These are phyloP conservation scores for Phrynocephalus forsythii DNA, from an alignment of 2,797 vertebrate genomes.

Conservation along the genomic window DNA sequence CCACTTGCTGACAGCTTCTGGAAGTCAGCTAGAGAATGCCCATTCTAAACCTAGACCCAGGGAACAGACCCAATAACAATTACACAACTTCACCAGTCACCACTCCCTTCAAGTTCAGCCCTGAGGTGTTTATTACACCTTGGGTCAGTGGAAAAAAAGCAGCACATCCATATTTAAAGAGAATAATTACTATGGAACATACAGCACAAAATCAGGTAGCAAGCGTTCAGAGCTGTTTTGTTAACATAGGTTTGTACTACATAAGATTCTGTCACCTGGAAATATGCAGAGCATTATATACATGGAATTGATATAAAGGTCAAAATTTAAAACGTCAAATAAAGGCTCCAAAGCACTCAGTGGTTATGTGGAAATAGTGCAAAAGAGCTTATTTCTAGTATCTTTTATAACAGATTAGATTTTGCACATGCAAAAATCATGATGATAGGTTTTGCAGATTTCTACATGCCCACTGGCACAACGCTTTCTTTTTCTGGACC, in stretches of 20 bases:
- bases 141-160: neutral
- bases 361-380: neutral
- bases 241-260: neutral
- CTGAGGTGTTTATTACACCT: neutral
- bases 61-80: too few relatives aligned
- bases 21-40: neutral
- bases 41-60: neutral
- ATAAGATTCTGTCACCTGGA: neutral
- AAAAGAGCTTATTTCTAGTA: neutral
- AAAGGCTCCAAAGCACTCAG: neutral
- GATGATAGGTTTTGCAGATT: neutral
- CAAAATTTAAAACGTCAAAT: neutral
- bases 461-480: neutral
- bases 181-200: neutral
- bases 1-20: neutral
- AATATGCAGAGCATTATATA: neutral
- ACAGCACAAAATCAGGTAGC: neutral
- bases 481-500: neutral
- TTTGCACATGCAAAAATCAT: neutral
- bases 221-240: neutral
- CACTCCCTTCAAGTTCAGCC: neutral
- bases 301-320: neutral
- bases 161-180: neutral
- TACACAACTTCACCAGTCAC: neutral
- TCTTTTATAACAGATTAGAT: neutral